A percentile compares a stretch with the other conserved stretches of the same genome.
phyloP scores from a whole-genome alignment of 2,113 vertebrate species.

The Ancistrus triradiatus region DNA sequence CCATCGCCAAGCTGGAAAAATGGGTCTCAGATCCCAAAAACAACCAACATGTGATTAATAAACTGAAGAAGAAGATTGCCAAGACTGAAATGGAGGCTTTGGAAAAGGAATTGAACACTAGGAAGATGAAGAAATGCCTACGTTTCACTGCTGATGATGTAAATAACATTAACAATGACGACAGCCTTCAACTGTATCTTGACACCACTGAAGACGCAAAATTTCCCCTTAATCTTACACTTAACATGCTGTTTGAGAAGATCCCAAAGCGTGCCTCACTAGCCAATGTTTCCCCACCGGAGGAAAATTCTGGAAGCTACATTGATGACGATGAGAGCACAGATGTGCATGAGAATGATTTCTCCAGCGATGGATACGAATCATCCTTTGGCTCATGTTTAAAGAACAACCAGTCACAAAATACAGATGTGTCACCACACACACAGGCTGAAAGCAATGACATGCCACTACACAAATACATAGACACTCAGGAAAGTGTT shows the following conservation, averaged over 20 bases:
- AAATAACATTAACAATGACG: background rate
- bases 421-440: no score
- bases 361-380: no score
- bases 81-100: background rate
- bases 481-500: no score
- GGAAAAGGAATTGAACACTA: background rate
- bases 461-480: no score
- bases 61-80: background rate
- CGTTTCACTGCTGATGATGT: background rate
- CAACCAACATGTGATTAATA: background rate
- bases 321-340: no score
- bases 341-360: no score
- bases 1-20: constrained; percentile 2
- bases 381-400: no score
- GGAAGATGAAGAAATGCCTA: background rate
- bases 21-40: background rate
- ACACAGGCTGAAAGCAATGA: no score
- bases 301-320: background rate
- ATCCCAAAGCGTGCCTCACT: no score
- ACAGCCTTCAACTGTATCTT: background rate
- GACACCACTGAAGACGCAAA: background rate
- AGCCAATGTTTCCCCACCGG: background rate
- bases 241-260: background rate
- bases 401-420: no score
- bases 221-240: background rate